A percentile compares a stretch with the other conserved stretches of the same genome.
Conservation (phyloP, 2,113 vertebrate species). For the Ceratotherium simum region DNA sequence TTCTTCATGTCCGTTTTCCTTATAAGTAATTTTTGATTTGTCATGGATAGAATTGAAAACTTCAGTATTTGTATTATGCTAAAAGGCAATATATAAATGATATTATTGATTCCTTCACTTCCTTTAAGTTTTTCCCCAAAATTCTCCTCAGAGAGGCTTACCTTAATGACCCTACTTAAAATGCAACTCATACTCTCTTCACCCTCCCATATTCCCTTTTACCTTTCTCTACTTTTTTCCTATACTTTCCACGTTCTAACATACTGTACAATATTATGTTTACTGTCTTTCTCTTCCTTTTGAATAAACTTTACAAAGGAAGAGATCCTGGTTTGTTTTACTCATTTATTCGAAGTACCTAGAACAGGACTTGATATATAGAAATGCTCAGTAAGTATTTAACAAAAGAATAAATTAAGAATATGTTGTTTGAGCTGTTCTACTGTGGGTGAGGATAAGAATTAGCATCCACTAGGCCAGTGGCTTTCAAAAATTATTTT, state of each 20-base stretch:
- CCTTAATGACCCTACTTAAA: background rate
- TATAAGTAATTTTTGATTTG: background rate
- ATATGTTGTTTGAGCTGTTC: background rate
- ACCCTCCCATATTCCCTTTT: background rate
- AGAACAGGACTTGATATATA: background rate
- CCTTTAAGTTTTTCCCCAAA: background rate
- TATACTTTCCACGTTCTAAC: background rate
- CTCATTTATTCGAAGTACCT: background rate
- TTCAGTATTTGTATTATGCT: background rate
- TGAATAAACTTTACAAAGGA: background rate
- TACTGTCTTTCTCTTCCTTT: background rate
- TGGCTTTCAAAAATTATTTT: background rate
- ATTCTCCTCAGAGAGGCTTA: background rate
- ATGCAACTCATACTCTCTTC: background rate
- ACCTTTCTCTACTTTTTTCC: background rate
- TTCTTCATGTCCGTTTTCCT: background rate
- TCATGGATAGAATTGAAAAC: background rate
- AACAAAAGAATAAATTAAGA: background rate
- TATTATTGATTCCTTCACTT: background rate
- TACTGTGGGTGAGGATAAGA: background rate
- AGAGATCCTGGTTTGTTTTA: background rate
- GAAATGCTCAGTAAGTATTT: conserved; percentile 41
- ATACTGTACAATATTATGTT: background rate
- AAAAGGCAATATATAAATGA: background rate
- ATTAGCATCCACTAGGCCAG: background rate